These are phyloP conservation scores for Lepidurus packardi DNA, from an alignment of 1,140 invertebrate species.

Conservation along the genomic window DNA sequence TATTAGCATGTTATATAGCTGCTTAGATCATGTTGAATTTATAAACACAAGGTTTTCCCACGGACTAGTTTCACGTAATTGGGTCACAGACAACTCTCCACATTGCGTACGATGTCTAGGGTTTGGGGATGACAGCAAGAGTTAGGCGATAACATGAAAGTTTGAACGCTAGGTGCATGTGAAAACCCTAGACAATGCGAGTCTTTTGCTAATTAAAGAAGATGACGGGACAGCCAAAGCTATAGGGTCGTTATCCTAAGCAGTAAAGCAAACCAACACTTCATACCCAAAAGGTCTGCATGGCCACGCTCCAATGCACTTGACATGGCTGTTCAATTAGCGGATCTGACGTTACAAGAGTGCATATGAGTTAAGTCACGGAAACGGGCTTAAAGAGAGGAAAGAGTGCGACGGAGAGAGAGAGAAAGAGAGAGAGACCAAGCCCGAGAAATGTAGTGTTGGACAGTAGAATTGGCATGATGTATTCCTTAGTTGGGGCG, in stretches of 20 bases:
- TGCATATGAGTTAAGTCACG: neutral
- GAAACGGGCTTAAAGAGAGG: neutral
- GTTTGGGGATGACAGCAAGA: no score
- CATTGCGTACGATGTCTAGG: no score
- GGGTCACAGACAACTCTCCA: no score
- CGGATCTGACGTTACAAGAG: neutral
- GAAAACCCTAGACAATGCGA: neutral
- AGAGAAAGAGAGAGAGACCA: no score
- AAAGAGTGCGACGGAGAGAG: neutral
- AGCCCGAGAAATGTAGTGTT: no score
- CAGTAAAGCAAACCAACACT: slow-evolving; percentile 6
- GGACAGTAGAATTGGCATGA: no score
- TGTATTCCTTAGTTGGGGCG: no score
- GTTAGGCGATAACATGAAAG: no score
- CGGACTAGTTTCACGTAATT: no score
- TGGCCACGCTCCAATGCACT: neutral
- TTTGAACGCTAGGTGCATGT: neutral
- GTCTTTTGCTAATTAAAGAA: neutral
- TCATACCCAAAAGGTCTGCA: neutral
- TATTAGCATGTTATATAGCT: no score
- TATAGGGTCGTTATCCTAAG: neutral
- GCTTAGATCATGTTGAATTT: no score
- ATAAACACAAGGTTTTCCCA: no score
- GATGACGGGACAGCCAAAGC: neutral
- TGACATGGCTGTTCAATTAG: neutral